Base-by-base conservation (phyloP, 2,113 vertebrate species). In the Festucalex cinctus region DNA sequence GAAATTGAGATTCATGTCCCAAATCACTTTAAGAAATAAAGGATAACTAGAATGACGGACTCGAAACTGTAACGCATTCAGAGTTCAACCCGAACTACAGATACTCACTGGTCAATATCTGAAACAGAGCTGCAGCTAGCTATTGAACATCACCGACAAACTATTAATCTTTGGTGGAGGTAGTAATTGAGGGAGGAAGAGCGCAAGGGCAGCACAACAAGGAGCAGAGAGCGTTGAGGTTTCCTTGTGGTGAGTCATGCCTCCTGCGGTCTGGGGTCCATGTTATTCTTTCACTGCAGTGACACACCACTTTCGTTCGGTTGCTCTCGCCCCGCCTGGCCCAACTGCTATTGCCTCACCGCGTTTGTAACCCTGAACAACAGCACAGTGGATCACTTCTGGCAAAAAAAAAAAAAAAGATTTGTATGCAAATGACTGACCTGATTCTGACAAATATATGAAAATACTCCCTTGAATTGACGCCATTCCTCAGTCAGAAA, bases 261-360 rank as follows among this genome's bases (percentile, higher is more conserved):
- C 78, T 86, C 81, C 79, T 82, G 83, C 43, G 84, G 82, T 87
- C 76, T 68, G 83, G 76, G 82, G 79, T 69, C 83, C 77, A 75
- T 86, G 76, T 83, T 85, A 63, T 83, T 75, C 75, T 82, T 86
- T 73, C 74, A 70, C 82, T 73, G 60, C 75, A 80, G 74, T 80
- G 71, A 63, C 72, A 80, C 66, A 56, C 49, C 20, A 62, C 72
- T 66, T 81, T 61, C 68, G 32, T 74, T 59, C 60, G n/a, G 24
- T 43, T 57, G 51, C 26, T 35, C 59, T 60, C 37, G 68, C 69
- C 65, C 67, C 72, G 56, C 4, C 9, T 65, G 66, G 53, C 65
- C 61, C 63, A 63, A 67, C 37, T 36, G 64, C 64, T 9, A 19
- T 67, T 35, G 36, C 26, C 20, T 39, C 39, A 20, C 5, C 12